Evolutionary conservation across 2,888 invertebrate species (phyloP).

Genomic region (Luperina testacea): DNA sequence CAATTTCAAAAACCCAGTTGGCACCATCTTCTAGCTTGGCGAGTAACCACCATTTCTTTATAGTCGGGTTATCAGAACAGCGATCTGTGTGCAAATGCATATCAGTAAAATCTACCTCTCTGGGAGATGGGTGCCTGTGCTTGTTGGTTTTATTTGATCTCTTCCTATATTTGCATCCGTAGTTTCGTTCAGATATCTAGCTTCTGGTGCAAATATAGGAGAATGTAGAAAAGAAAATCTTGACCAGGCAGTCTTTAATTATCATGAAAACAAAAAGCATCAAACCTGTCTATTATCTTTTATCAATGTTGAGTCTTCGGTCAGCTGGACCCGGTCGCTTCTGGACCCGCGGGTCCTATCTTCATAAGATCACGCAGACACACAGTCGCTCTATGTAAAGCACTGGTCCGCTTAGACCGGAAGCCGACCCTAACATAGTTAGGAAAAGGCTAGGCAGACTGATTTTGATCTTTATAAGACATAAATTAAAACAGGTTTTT

Average conservation of each 20-base stretch:
- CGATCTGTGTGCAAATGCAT: conserved; percentile 27
- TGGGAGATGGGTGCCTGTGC: background rate
- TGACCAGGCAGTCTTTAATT: no score
- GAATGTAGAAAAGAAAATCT: background rate
- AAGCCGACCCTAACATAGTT: no score
- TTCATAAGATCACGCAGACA: no score
- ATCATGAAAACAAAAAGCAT: background rate
- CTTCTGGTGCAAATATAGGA: background rate
- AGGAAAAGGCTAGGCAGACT: background rate
- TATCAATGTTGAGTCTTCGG: background rate
- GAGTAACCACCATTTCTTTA: background rate
- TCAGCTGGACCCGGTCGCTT: no score
- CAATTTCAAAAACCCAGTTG: background rate
- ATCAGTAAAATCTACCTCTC: conserved; percentile 21
- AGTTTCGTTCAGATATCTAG: conserved; percentile 16
- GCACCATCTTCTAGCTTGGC: background rate
- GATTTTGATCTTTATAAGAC: background rate
- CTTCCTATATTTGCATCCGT: background rate
- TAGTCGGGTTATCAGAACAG: background rate
- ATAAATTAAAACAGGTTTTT: no score
- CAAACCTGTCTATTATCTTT: background rate
- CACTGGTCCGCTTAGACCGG: no score
- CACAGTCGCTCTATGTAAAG: no score
- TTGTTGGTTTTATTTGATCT: conserved; percentile 37
- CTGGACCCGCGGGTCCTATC: no score